phyloP scores from a whole-genome alignment of 2,797 vertebrate species.

The Cossypha heuglini region DNA sequence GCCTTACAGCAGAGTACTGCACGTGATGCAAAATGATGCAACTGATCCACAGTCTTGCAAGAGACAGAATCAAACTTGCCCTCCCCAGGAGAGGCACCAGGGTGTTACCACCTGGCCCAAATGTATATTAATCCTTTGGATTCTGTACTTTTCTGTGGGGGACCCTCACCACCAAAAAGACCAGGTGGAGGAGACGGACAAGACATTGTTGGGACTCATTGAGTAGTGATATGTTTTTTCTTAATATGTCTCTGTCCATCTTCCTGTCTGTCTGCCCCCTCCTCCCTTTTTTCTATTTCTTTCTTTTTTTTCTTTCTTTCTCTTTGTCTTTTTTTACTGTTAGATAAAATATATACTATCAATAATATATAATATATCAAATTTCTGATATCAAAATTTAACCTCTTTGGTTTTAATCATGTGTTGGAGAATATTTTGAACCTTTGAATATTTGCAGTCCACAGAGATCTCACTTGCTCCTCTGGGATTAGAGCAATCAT shows the following conservation, averaged over 20 bases:
- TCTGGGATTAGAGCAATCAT: not conserved
- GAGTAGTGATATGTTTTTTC: not conserved
- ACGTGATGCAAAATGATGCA: not conserved
- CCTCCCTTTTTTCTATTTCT: accelerated
- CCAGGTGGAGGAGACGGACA: accelerated
- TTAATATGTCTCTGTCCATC: not conserved
- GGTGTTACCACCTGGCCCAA: not conserved
- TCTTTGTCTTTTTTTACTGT: not conserved
- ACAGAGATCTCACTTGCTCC: not conserved
- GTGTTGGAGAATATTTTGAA: not conserved
- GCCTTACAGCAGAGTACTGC: not conserved
- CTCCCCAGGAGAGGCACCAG: not conserved
- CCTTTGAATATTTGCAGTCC: not conserved
- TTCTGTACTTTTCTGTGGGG: not conserved
- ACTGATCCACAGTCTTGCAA: not conserved
- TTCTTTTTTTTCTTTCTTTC: not conserved
- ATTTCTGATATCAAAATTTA: not conserved
- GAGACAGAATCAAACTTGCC: not conserved
- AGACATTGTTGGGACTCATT: not conserved
- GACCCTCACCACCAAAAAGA: not conserved
- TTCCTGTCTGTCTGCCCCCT: accelerated
- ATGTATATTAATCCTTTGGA: not conserved
- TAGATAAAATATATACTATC: not conserved
- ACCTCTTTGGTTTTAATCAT: not conserved
- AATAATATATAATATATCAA: not conserved